Evolutionary conservation across 2,888 invertebrate genomes (phyloP), one percentile per base, ranked within the genome.

Genomic region (Caenorhabditis sulstoni): DNA sequence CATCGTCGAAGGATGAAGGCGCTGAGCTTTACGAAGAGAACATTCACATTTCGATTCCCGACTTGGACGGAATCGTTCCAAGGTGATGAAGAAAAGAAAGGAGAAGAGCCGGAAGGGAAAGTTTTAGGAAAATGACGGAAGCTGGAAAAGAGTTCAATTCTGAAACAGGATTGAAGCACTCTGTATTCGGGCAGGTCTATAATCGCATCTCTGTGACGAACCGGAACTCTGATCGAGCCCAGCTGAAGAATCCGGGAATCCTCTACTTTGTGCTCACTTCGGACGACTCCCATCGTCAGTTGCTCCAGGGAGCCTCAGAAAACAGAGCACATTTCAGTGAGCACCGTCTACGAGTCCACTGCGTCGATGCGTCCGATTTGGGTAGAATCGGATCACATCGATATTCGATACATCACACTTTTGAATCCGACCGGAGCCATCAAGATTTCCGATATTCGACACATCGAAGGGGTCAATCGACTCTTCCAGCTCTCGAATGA

Each of bases 381-480:
- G 23, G n/a, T 62, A n/a, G 14, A 47, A 35, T 53, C 70, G 12
- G 61, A 75, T 1, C 41, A 65, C 35, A 66, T 75, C 16, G 61
- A 75, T 7, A 61, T 35, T 23, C 47, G 49, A 8, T 80, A 71
- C 35, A 45, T 80, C 1, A 80, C 79, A 12, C 12, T 80, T 16
- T 37, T 80, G 22, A 75, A 75, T 47, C 79, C 79, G 12, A 37
- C 61, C 12, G 79, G 79, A 53, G 75, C 68, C 14, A 35, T 75
- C 14, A 50, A 67, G 47, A 44, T 80, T 9, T 50, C 61, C 11
- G 22, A 70, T 20, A 64, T 80, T 58, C 59, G 41, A 20, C 41
- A 65, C 44, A 70, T 80, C 12, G 61, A 75, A 49, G 75, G 75
- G 23, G 68, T 80, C 18, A 47, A 45, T 3, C 22, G 20, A 5